Conservation (phyloP, 2,888 invertebrate genomes). For the Saturnia japonica region DNA sequence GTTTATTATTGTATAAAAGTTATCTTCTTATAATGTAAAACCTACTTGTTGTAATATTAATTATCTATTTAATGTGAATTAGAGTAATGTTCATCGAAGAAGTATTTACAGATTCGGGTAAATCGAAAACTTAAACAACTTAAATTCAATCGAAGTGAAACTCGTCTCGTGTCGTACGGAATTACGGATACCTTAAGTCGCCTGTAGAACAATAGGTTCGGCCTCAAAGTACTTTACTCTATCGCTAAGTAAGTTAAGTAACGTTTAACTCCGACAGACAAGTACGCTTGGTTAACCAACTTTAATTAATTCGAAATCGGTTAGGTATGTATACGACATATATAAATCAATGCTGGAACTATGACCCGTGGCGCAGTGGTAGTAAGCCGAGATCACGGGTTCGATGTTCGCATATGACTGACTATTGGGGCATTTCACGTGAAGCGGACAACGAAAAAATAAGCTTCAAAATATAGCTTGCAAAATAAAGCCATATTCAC, state of each 20-base stretch:
- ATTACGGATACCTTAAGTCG: constrained; percentile 52
- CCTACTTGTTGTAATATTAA: no score
- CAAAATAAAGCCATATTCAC: no score
- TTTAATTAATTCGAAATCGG: constrained; percentile 52
- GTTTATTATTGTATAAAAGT: no score
- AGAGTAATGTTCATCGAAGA: constrained; percentile 25
- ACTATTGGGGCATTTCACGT: no score
- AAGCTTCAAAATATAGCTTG: no score
- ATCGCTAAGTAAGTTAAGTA: constrained; percentile 53
- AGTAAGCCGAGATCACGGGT: no score
- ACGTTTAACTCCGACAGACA: constrained; percentile 53
- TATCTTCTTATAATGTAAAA: no score
- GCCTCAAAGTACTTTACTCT: constrained; percentile 52
- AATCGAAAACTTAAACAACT: constrained; percentile 37
- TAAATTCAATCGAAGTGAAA: constrained; percentile 50
- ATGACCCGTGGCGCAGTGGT: no score
- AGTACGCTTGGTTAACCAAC: constrained; percentile 42
- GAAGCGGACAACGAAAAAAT: no score
- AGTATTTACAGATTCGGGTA: constrained; percentile 25
- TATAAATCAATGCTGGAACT: neutral
- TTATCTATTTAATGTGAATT: constrained; percentile 15
- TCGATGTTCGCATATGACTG: no score
- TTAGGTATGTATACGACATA: neutral
- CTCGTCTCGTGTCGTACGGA: constrained; percentile 30
- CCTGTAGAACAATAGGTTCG: constrained; percentile 56